phyloP scores from a whole-genome alignment of 2,113 vertebrate genomes.

The Poeciliopsis retropinna region DNA sequence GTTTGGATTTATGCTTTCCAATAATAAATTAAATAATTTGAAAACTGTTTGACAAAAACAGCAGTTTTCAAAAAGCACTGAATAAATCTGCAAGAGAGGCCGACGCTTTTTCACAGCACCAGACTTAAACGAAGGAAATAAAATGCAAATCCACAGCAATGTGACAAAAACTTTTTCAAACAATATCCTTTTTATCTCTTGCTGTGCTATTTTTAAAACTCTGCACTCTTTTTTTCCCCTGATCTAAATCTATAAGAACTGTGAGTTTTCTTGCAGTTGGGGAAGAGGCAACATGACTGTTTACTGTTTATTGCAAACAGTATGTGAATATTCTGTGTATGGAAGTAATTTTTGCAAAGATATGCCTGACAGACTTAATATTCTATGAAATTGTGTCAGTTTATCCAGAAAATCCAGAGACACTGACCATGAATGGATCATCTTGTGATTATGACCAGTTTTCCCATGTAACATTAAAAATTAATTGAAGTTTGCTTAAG shows the following conservation, averaged over 20 bases:
- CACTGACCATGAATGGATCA: background rate
- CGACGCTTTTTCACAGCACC: background rate
- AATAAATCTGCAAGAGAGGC: background rate
- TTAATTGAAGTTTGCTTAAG: background rate
- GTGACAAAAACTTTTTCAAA: background rate
- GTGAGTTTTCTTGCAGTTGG: background rate
- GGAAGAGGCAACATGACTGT: background rate
- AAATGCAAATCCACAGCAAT: background rate
- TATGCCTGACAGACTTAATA: background rate
- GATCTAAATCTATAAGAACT: background rate
- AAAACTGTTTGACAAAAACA: background rate
- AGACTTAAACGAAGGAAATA: background rate
- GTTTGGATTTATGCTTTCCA: background rate
- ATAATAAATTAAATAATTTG: background rate
- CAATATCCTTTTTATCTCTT: background rate
- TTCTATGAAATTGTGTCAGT: background rate
- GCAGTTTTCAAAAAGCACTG: background rate
- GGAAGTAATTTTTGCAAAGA: background rate
- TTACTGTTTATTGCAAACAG: background rate
- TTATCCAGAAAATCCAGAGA: background rate
- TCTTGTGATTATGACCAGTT: background rate
- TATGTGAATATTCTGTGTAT: background rate
- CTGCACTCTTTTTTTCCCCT: background rate
- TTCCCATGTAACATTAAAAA: background rate
- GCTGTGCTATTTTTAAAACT: background rate